Base-by-base conservation (phyloP, 2,888 invertebrate genomes). In the Brachyopa scutellaris region DNA sequence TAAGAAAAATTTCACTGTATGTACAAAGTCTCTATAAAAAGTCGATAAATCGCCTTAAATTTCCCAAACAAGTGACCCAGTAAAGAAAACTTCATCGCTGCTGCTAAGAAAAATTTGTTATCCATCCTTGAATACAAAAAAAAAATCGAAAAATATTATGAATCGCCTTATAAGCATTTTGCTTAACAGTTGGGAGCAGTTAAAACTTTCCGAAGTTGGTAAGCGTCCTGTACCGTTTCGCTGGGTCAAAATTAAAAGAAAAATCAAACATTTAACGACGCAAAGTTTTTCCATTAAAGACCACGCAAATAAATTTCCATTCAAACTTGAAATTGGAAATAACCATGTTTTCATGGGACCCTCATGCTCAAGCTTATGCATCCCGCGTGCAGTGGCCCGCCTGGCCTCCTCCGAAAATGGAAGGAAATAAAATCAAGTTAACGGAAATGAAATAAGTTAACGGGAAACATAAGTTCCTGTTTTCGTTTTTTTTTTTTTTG, bases 301-400 rank as follows among this genome's bases (percentile, higher is more conserved):
- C 29, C 53, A 61, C 47, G 61, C 47, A 53, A 67, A 73, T 79
- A 73, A 67, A 67, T 73, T 79, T 74, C 31, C 17, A 79, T 61
- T 69, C 61, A 79, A 79, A 69, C 61, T 79, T 79, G 19, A 74
- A 67, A 74, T 79, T 79, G 74, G 59, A 69, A 79, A 74, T 49
- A 66, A 49, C 66, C 40, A 72, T 61, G 47, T 40, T 36, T 11
- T 26, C 19, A n/a, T n/a, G n/a, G n/a, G n/a, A n/a, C n/a, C n/a
- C n/a, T n/a, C n/a, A n/a, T n/a, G n/a, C n/a, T n/a, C n/a, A n/a
- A n/a, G n/a, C n/a, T n/a, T n/a, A n/a, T 47, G 70, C 51, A 51
- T 29, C 13, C 36, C 13, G n/a, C 23, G 64, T 21, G 19, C 11
- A 15, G 0, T n/a, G 13, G 1, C 6, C 13, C 33, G 9, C n/a